A percentile compares a stretch with the other conserved stretches of the same genome.
Conservation (phyloP, 2,888 invertebrate species). For the Dolomedes plantarius region DNA sequence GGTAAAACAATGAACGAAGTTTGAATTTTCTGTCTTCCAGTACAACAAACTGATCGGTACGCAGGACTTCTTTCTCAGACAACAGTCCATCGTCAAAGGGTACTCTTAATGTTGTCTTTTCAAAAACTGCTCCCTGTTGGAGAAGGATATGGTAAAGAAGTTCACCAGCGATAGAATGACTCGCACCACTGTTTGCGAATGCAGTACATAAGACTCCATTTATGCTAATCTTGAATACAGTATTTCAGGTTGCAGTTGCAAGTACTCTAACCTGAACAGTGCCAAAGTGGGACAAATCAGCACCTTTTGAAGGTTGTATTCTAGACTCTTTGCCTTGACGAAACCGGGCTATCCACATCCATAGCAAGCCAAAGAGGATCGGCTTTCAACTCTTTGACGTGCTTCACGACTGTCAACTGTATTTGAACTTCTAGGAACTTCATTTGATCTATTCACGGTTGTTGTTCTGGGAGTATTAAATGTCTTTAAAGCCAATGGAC, state of each 20-base stretch:
- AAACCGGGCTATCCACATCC: neutral
- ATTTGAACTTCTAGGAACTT: too few relatives aligned
- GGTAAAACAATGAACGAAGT: neutral
- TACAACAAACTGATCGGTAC: neutral
- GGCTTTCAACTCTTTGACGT: neutral
- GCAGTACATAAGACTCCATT: neutral
- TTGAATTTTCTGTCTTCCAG: neutral
- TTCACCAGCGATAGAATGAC: neutral
- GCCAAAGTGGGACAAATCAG: neutral
- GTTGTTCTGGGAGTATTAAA: too few relatives aligned
- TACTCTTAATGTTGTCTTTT: neutral
- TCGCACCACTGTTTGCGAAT: neutral
- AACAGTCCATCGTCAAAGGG: neutral
- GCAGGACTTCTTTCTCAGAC: neutral
- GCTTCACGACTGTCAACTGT: neutral
- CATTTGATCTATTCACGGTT: too few relatives aligned
- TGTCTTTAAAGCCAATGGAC: too few relatives aligned
- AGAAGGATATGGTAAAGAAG: neutral
- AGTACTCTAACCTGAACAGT: neutral
- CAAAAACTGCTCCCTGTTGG: neutral
- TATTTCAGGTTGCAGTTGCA: neutral
- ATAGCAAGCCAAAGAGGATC: neutral
- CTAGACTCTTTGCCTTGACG: neutral
- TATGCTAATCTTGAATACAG: neutral
- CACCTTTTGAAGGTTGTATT: neutral